These are phyloP conservation scores for Xylophagus ater DNA, from an alignment of 2,888 invertebrate genomes.

Conservation along the genomic window DNA sequence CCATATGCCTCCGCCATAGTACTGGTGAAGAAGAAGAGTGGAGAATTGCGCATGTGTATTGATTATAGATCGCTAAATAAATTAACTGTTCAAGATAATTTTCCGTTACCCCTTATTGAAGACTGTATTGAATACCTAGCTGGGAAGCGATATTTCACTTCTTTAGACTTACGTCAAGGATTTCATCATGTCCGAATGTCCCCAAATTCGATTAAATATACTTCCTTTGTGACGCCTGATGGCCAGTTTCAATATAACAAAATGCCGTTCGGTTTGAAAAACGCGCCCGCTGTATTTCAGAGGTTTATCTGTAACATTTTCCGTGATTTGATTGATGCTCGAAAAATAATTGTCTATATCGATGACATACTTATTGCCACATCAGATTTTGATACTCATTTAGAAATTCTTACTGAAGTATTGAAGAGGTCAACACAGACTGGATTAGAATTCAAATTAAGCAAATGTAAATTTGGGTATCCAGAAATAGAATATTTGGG, in stretches of 20 bases:
- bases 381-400: slow-evolving; percentile 5
- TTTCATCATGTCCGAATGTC: slow-evolving; percentile 17
- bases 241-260: slow-evolving; percentile 16
- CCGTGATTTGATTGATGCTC: slow-evolving; percentile 4
- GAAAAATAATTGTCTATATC: slow-evolving; percentile 11
- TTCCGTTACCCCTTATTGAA: slow-evolving; percentile 11
- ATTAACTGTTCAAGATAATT: slow-evolving; percentile 8
- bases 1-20: slow-evolving; percentile 11
- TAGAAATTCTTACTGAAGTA: slow-evolving; percentile 6
- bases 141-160: slow-evolving; percentile 15
- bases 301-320: slow-evolving; percentile 9
- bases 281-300: slow-evolving; percentile 3
- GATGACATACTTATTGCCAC: slow-evolving; percentile 15
- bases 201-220: slow-evolving; percentile 17
- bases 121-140: slow-evolving; percentile 8
- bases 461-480: slow-evolving; percentile 11
- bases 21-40: slow-evolving; percentile 11
- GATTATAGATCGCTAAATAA: slow-evolving; percentile 15
- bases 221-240: slow-evolving; percentile 18
- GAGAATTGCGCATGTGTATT: slow-evolving; percentile 10
- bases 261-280: slow-evolving; percentile 10
- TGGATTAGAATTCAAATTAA: slow-evolving; percentile 10
- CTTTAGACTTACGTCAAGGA: slow-evolving; percentile 17
- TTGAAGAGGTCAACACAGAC: slow-evolving; percentile 5
- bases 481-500: slow-evolving; percentile 12